These are phyloP conservation scores for Cydia fagiglandana DNA, from an alignment of 1,140 invertebrate genomes.

Conservation along the genomic window DNA sequence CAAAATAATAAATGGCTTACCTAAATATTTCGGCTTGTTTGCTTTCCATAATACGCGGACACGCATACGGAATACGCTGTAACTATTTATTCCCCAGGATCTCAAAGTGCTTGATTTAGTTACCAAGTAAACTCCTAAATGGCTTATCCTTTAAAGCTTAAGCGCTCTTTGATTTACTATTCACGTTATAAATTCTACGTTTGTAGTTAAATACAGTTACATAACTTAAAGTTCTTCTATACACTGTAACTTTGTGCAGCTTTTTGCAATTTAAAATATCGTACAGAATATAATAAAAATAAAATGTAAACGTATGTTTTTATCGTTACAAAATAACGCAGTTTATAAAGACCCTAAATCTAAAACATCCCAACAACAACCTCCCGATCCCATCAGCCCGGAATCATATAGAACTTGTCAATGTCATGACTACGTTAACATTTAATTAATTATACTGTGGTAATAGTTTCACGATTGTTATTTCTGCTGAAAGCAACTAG, in stretches of 20 bases:
- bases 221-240: neutral
- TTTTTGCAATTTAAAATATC: no score
- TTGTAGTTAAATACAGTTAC: neutral
- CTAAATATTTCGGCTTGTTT: neutral
- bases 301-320: no score
- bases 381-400: neutral
- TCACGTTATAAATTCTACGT: neutral
- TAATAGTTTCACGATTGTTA: neutral
- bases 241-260: no score
- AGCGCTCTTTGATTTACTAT: slow-evolving; percentile 13
- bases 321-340: no score
- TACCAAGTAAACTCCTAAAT: neutral
- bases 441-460: neutral
- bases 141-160: neutral
- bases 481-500: neutral
- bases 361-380: no score
- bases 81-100: neutral
- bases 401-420: neutral
- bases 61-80: neutral
- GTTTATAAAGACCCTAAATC: neutral
- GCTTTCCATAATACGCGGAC: no score
- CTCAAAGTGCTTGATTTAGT: neutral
- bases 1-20: no score
- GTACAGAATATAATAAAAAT: no score
- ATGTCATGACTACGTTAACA: neutral